Base-by-base conservation (phyloP, 2,113 vertebrate species). In the Gallinago paraguaiae region DNA sequence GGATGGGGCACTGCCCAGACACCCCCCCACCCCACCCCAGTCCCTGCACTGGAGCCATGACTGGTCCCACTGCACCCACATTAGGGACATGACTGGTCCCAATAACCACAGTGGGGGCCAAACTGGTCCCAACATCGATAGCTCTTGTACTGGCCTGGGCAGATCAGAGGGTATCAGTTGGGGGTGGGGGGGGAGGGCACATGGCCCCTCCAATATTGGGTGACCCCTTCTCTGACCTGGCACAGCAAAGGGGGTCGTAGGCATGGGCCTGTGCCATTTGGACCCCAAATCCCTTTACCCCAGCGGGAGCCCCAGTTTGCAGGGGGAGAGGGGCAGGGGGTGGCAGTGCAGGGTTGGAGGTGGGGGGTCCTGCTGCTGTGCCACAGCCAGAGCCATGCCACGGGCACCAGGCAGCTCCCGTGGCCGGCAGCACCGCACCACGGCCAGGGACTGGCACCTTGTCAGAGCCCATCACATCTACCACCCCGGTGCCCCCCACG, bases 1-100 rank as follows among this genome's bases (percentile, higher is more conserved):
- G 50, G 54, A 17, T 3, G 17, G n/a, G 57, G 37, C 78, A 23
- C 28, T 43, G 59, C 86, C 71, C 71, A 37, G 31, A 6, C 46
- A 43, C 41, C 41, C 43, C 43, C 16, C 16, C 45, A 5, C 53
- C 53, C 3, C 22, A 31, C 37, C 17, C 88, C 11, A 3, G 43
- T 6, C 10, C 0, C 78, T 13, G 59, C n/a, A 0, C 48, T 13
- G 78, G 35, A 48, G 8, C 7, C n/a, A 1, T 0, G 4, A 6
- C 5, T 3, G 37, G 11, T 43, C 67, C 56, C 4, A 4, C 17
- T n/a, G 50, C 43, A 12, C 35, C 24, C 50, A 3, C 30, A 0
- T 13, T 3, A 46, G 30, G 43, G 61, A 11, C 3, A 2, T 2
- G 3, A 2, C 7, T 15, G 51, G 3, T 27, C 12, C 54, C 27